A percentile compares a stretch with the other conserved stretches of the same genome.
Evolutionary conservation across 1,140 invertebrate genomes (phyloP).

Genomic region (Harlomillsia oculata): DNA sequence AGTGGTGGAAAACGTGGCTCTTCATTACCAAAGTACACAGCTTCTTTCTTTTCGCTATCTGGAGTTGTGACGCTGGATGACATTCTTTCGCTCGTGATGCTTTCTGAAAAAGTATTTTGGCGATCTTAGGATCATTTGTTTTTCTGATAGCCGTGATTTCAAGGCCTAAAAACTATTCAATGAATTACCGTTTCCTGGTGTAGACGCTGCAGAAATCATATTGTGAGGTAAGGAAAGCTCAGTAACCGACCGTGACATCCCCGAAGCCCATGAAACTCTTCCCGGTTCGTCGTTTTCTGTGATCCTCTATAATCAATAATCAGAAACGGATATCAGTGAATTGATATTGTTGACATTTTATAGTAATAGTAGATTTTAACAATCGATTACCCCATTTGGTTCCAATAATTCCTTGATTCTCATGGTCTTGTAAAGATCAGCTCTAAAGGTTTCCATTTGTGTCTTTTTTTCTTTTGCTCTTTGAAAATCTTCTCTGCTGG

Average conservation of each 20-base stretch:
- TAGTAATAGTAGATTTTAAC: not conserved
- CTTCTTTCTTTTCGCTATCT: conserved; percentile 33
- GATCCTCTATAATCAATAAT: conserved; percentile 38
- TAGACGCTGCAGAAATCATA: conserved; percentile 29
- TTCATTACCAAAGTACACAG: conserved; percentile 32
- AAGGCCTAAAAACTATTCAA: not conserved
- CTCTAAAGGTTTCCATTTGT: conserved; percentile 71
- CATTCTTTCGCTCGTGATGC: conserved; percentile 33
- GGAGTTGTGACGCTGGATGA: conserved; percentile 32
- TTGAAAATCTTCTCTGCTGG: conserved; percentile 82
- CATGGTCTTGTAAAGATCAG: conserved; percentile 58
- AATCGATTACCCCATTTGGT: conserved; percentile 53
- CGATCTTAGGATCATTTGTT: too few species aligned
- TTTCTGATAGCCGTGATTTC: not conserved
- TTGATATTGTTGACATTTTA: not conserved
- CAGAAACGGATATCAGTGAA: not conserved
- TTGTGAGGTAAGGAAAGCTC: conserved; percentile 22
- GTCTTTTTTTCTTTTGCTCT: conserved; percentile 76
- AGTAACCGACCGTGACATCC: conserved; percentile 32
- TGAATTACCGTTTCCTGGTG: conserved; percentile 21
- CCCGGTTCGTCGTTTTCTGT: conserved; percentile 44
- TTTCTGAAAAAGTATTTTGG: conserved; percentile 24
- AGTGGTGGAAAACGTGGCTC: conserved; percentile 31
- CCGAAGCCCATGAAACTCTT: conserved; percentile 19
- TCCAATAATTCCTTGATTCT: conserved; percentile 68